These are phyloP conservation scores for Lophotriccus pileatus DNA, from an alignment of 2,797 vertebrate species.

Conservation along the genomic window DNA sequence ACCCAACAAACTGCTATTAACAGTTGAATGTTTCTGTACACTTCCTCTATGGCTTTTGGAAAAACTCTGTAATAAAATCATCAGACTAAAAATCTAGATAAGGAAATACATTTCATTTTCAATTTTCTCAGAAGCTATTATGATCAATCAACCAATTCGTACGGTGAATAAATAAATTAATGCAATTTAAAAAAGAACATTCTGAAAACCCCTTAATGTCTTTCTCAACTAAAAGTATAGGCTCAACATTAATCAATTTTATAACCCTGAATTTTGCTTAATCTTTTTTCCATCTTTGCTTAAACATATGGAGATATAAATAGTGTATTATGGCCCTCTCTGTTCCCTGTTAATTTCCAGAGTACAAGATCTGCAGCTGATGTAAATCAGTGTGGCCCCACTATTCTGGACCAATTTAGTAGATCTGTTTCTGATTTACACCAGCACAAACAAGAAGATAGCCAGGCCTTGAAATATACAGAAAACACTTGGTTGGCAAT, in stretches of 20 bases:
- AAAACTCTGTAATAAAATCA: conserved; percentile 6
- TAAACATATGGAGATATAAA: conserved; percentile 7
- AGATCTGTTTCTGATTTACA: neutral
- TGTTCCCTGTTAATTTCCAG: neutral
- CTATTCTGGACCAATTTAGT: neutral
- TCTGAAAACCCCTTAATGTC: neutral
- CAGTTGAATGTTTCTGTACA: neutral
- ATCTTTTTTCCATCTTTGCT: conserved; percentile 7
- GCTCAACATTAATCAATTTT: neutral
- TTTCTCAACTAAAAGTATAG: neutral
- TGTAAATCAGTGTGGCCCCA: neutral
- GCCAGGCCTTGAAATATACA: neutral
- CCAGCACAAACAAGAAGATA: neutral
- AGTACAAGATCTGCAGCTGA: neutral
- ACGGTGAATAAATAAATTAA: neutral
- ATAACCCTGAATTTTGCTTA: conserved; percentile 6
- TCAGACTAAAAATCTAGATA: neutral
- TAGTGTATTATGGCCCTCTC: neutral
- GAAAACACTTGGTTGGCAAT: neutral
- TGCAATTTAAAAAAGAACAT: neutral
- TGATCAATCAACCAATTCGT: conserved; percentile 22
- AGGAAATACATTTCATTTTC: conserved; percentile 27
- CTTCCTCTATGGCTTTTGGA: neutral
- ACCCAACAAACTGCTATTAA: neutral
- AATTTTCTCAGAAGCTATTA: conserved; percentile 13